Evolutionary conservation across 2,797 vertebrate species (phyloP).

Genomic region (Sibirionetta formosa): DNA sequence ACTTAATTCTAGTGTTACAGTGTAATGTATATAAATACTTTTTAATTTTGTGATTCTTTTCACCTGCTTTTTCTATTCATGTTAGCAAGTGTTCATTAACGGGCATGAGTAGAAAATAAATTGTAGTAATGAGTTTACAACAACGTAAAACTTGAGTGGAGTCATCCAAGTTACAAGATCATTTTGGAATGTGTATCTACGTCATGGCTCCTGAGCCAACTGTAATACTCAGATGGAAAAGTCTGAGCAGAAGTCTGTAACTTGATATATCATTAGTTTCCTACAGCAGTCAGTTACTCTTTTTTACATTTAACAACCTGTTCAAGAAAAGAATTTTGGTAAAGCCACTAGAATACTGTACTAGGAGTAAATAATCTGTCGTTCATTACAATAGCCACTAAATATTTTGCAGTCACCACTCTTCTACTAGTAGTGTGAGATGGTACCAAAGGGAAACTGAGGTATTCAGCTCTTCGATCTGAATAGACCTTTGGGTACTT

Average conservation of each 20-base stretch:
- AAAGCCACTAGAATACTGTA: background rate
- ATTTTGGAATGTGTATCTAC: conserved; percentile 14
- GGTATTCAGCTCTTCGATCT: background rate
- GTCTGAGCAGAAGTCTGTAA: background rate
- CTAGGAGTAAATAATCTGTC: background rate
- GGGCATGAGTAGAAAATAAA: background rate
- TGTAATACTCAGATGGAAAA: background rate
- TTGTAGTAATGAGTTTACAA: background rate
- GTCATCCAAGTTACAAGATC: conserved; percentile 13
- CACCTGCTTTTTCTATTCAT: background rate
- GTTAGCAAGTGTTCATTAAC: background rate
- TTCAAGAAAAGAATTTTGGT: background rate
- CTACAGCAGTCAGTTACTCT: background rate
- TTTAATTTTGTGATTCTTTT: background rate
- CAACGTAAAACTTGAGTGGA: background rate
- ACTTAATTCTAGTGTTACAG: background rate
- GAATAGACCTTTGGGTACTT: background rate
- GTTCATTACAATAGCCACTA: background rate
- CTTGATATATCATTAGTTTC: background rate
- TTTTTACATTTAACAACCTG: background rate
- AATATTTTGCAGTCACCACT: background rate
- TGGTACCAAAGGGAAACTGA: background rate
- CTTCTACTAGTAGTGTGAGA: background rate
- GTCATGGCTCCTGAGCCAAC: background rate
- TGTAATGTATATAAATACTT: background rate